Base-by-base conservation (phyloP, 2,797 vertebrate species). In the Hippocampus kuda region DNA sequence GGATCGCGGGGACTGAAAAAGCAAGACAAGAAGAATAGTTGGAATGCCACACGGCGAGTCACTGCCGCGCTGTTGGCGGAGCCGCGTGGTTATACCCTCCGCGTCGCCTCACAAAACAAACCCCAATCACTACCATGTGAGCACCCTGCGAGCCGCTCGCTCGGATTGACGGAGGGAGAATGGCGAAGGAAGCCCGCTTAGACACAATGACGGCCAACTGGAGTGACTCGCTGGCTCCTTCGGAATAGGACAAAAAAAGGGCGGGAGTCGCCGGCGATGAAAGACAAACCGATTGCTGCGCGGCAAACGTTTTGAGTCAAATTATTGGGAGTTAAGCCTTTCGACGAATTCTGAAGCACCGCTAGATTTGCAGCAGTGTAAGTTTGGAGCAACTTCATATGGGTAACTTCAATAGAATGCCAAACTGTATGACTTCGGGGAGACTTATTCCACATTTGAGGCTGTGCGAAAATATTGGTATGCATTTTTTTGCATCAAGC, bases 91-190 rank as follows among this genome's bases (percentile, higher is more conserved):
- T 89, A 80, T 86, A 85, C 84, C 85, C 87, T 89, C 88, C 86
- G 82, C 87, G 81, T 44, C 86, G 85, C 79, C 73, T 81, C 79
- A 78, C 83, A 86, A 87, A 88, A 88, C 83, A 87, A 65, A 79
- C 75, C 80, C 83, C 88, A 89, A 91, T 90, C 83, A 90, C 86
- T 90, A 86, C 87, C 91, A 90, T 90, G 79, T 91, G 90, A 91
- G 83, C 73, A 61, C 66, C 79, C 82, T 81, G 78, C 84, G 82
- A 85, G 73, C 70, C 81, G 72, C 81, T 81, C 82, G 76, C 81
- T 77, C 72, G 67, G 82, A 77, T 72, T 65, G 70, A 57, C 80
- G 74, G 80, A 68, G 71, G 65, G 73, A 69, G 76, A 66, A 74
- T 68, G 64, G 41, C 38, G 63, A 76, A 71, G 68, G 77, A 74